phyloP scores from a whole-genome alignment of 2,113 vertebrate species.

The Oxyruncus cristatus region DNA sequence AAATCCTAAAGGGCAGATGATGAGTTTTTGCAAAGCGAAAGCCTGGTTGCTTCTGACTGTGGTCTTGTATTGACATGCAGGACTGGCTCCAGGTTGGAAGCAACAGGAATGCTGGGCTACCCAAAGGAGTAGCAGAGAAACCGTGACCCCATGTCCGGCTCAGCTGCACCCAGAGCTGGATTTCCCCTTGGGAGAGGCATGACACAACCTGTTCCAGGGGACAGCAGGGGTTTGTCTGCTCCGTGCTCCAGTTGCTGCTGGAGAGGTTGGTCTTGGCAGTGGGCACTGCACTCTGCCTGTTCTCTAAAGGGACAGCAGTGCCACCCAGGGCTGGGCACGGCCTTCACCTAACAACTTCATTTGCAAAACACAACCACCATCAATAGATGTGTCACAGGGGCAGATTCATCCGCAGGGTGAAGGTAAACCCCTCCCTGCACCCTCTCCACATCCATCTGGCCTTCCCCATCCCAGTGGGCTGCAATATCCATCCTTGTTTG shows the following conservation, averaged over 20 bases:
- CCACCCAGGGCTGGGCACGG: background rate
- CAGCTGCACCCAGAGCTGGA: background rate
- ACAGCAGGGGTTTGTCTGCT: background rate
- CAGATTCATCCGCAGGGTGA: background rate
- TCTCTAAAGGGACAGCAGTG: background rate
- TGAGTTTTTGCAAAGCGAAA: background rate
- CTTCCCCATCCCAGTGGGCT: background rate
- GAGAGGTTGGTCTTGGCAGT: background rate
- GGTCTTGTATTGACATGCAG: background rate
- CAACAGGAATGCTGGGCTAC: background rate
- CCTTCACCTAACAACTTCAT: background rate
- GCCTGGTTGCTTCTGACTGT: background rate
- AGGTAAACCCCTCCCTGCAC: background rate
- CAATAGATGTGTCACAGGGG: background rate
- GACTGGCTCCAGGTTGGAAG: background rate
- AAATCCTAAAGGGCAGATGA: background rate
- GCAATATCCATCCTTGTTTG: background rate
- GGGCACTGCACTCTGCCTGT: background rate
- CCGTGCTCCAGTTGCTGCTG: background rate
- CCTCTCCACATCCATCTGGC: background rate
- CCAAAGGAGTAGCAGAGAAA: background rate
- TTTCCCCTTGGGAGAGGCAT: background rate
- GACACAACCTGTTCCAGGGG: background rate
- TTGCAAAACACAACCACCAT: background rate
- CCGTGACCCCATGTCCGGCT: background rate